Percentiles rank a stretch among this genome's conserved stretches.
phyloP scores from a whole-genome alignment of 2,888 invertebrate genomes.

The Orthosia incerta region DNA sequence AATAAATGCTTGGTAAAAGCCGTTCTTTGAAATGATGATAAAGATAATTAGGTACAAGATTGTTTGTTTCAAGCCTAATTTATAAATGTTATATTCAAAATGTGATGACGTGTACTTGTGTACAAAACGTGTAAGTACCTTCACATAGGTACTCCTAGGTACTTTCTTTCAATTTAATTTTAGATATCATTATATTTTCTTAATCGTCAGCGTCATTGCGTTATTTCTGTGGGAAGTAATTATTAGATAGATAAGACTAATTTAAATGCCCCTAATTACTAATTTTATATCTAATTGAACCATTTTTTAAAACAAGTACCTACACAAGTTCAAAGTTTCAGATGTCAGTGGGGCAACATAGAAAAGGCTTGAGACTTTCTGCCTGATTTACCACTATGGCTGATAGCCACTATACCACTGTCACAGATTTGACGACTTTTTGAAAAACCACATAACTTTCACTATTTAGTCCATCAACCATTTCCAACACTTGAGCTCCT shows the following conservation, averaged over 20 bases:
- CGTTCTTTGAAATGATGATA: conserved; percentile 1
- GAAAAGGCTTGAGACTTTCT: not conserved
- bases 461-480: conserved; percentile 19
- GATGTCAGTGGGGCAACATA: not conserved
- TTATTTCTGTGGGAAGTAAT: conserved; percentile 1
- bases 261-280: not conserved
- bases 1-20: conserved; percentile 48
- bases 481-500: conserved; percentile 8
- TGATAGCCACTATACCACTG: not conserved
- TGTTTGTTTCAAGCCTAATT: not conserved
- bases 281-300: too few relatives aligned
- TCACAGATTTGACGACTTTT: not conserved
- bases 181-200: not conserved
- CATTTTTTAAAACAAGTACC: not conserved
- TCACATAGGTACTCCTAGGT: too few relatives aligned
- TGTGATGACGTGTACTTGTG: not conserved
- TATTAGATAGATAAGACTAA: not conserved
- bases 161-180: not conserved
- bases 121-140: not conserved
- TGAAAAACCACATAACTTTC: not conserved
- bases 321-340: not conserved
- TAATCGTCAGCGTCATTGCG: not conserved
- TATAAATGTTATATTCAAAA: conserved; percentile 18
- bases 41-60: not conserved
- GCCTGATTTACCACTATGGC: not conserved